Evolutionary conservation across 1,140 invertebrate genomes (phyloP).

Genomic region (Drosophila albomicans): DNA sequence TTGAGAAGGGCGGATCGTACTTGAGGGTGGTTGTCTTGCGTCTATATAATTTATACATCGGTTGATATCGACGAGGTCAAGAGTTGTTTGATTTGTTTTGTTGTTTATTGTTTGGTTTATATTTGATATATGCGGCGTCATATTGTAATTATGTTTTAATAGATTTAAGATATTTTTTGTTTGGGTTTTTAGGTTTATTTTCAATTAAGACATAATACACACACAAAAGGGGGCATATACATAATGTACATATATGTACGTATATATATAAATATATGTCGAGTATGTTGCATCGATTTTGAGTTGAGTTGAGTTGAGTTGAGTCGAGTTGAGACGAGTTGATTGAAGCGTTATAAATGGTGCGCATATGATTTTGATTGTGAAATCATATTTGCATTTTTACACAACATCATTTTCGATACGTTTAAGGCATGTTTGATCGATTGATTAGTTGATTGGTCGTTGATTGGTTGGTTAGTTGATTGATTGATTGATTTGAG

Average conservation of each 20-base stretch:
- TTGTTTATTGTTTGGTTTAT: slow-evolving; percentile 44
- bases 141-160: slow-evolving; percentile 25
- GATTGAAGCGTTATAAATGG: slow-evolving; percentile 60
- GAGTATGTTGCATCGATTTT: slow-evolving; percentile 11
- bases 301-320: not conserved
- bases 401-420: slow-evolving; percentile 59
- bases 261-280: slow-evolving; percentile 10
- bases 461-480: slow-evolving; percentile 48
- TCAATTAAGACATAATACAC: slow-evolving; percentile 60
- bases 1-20: slow-evolving; percentile 93
- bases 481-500: slow-evolving; percentile 53
- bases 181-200: slow-evolving; percentile 31
- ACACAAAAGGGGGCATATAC: slow-evolving; percentile 48
- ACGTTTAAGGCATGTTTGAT: slow-evolving; percentile 52
- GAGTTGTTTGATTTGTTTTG: slow-evolving; percentile 42
- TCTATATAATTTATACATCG: slow-evolving; percentile 84
- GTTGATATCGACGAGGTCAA: slow-evolving; percentile 38
- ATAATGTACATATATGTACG: slow-evolving; percentile 25
- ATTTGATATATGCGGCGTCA: slow-evolving; percentile 32
- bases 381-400: slow-evolving; percentile 43
- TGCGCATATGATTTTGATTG: slow-evolving; percentile 68
- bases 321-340: slow-evolving; percentile 30
- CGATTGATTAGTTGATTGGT: slow-evolving; percentile 44
- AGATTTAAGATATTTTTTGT: slow-evolving; percentile 4
- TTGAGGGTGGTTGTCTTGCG: slow-evolving; percentile 95